Percentiles rank a stretch among this genome's conserved stretches.
phyloP scores from a whole-genome alignment of 1,140 invertebrate genomes.

The Bathynomus jamesi region DNA sequence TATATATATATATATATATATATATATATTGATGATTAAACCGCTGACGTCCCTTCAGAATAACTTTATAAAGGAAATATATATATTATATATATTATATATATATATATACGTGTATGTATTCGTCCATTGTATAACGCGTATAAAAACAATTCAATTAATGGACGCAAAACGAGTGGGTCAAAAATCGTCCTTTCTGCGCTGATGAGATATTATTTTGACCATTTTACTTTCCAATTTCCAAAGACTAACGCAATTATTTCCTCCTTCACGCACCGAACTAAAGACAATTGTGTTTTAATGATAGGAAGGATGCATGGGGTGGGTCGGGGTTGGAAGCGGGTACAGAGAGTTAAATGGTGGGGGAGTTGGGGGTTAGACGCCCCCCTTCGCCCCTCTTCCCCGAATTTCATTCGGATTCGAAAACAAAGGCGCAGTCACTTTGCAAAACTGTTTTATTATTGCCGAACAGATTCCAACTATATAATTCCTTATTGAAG shows the following conservation, averaged over 20 bases:
- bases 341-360: too few relatives aligned
- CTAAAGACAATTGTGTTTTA: neutral
- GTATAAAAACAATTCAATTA: neutral
- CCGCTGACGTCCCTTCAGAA: neutral
- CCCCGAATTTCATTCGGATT: neutral
- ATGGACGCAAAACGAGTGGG: neutral
- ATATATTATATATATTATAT: conserved; percentile 3
- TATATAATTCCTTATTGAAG: too few relatives aligned
- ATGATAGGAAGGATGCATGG: neutral
- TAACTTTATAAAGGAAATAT: neutral
- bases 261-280: neutral
- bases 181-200: neutral
- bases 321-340: too few relatives aligned
- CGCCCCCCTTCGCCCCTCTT: too few relatives aligned
- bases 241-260: neutral
- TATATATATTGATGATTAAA: conserved; percentile 7
- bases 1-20: conserved; percentile 20
- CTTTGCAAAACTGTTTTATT: neutral
- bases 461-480: too few relatives aligned
- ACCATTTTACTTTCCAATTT: neutral
- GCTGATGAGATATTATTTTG: neutral
- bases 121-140: neutral
- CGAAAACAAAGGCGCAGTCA: neutral
- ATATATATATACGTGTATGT: neutral
- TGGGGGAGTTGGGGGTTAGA: too few relatives aligned